Evolutionary conservation across 1,140 invertebrate genomes (phyloP).

Genomic region (Sipha flava): DNA sequence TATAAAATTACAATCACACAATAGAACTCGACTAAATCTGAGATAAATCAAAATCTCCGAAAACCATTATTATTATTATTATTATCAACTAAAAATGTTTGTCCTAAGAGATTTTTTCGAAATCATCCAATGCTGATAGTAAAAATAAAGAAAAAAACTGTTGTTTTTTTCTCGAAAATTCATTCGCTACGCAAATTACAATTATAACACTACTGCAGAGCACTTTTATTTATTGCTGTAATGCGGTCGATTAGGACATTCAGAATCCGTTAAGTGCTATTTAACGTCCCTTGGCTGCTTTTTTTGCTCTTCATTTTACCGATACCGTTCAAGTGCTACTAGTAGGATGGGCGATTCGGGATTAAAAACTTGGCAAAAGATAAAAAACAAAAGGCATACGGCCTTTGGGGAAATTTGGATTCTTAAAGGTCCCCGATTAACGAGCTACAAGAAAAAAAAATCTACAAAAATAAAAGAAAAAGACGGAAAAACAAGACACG

Average conservation of each 20-base stretch:
- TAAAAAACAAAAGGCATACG: background rate
- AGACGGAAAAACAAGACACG: background rate
- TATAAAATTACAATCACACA: too few species aligned
- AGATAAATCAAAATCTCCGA: too few species aligned
- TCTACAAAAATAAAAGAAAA: background rate
- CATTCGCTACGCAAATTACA: background rate
- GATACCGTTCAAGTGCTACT: background rate
- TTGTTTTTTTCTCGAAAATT: background rate
- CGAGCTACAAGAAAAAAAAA: background rate
- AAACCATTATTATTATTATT: too few species aligned
- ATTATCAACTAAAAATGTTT: too few species aligned
- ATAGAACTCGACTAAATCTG: too few species aligned
- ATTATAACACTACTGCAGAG: background rate
- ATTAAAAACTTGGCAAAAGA: slow-evolving; percentile 1
- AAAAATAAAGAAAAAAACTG: too few species aligned
- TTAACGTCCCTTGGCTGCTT: background rate
- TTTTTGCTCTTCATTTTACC: background rate
- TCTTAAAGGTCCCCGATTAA: slow-evolving; percentile 1
- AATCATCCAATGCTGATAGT: background rate
- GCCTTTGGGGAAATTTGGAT: slow-evolving; percentile 18
- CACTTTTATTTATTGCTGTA: slow-evolving; percentile 8
- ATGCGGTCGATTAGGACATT: slow-evolving; percentile 2
- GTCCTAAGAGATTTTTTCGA: too few species aligned
- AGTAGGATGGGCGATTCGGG: background rate
- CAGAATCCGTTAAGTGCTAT: slow-evolving; percentile 10